These are phyloP conservation scores for Nasonovia ribisnigri DNA, from an alignment of 2,888 invertebrate species.

Conservation along the genomic window DNA sequence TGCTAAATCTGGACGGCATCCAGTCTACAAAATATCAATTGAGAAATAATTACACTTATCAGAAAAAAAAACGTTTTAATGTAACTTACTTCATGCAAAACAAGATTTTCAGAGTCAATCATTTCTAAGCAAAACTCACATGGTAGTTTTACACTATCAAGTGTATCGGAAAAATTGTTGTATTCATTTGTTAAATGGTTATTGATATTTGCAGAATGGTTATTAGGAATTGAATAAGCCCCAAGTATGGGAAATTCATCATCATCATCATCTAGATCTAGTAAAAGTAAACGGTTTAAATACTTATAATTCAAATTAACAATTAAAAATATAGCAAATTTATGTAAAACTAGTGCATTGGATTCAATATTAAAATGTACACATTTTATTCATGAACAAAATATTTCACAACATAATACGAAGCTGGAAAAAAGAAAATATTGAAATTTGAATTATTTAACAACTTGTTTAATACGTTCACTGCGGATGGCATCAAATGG, in stretches of 20 bases:
- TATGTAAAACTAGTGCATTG: not conserved
- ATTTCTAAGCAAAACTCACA: slow-evolving; percentile 75
- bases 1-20: slow-evolving; percentile 66
- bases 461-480: not conserved
- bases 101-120: slow-evolving; percentile 72
- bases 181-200: slow-evolving; percentile 18
- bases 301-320: not conserved
- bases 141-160: slow-evolving; percentile 70
- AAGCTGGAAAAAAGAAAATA: not conserved
- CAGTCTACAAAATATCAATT: slow-evolving; percentile 62
- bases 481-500: too few relatives aligned
- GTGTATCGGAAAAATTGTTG: slow-evolving; percentile 19
- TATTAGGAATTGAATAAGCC: slow-evolving; percentile 44
- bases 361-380: not conserved
- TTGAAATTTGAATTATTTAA: not conserved
- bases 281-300: not conserved
- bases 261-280: slow-evolving; percentile 55
- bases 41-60: not conserved
- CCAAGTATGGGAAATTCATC: slow-evolving; percentile 52
- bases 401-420: not conserved
- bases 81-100: slow-evolving; percentile 72
- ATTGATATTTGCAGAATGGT: slow-evolving; percentile 36
- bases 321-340: not conserved
- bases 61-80: not conserved
- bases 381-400: not conserved